phyloP scores from a whole-genome alignment of 2,797 vertebrate genomes.

The Crypturellus tataupa region DNA sequence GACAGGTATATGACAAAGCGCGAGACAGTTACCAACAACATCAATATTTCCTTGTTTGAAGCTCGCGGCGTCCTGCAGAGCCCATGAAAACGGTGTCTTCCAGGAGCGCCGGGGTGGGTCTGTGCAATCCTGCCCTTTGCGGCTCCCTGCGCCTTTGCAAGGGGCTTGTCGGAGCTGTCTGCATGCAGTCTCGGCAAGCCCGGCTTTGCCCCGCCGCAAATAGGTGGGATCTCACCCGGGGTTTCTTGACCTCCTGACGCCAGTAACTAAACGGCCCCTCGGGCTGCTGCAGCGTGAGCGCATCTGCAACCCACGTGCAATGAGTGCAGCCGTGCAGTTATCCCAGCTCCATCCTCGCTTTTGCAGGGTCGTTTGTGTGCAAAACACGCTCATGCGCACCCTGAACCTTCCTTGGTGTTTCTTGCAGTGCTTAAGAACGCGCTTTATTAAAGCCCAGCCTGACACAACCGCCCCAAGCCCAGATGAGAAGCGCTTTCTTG shows the following conservation, averaged over 20 bases:
- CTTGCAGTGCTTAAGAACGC: neutral
- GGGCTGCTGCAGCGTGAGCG: rapidly evolving
- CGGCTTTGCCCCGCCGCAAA: neutral
- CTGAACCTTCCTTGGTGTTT: neutral
- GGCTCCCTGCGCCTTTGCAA: neutral
- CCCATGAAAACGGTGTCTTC: neutral
- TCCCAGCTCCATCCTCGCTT: neutral
- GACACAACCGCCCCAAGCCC: neutral
- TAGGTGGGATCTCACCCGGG: neutral
- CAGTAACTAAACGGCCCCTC: neutral
- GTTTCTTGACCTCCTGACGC: neutral
- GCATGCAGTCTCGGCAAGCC: conserved; percentile 58
- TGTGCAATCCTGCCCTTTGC: neutral
- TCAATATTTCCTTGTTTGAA: neutral
- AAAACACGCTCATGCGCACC: neutral
- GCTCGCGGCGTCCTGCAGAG: neutral
- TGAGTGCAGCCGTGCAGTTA: neutral
- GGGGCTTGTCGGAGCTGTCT: conserved; percentile 54
- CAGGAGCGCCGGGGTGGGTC: neutral
- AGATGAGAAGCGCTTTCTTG: neutral
- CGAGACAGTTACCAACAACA: neutral
- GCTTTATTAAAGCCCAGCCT: neutral
- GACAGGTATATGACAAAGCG: rapidly evolving
- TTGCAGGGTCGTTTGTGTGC: neutral
- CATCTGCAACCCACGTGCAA: neutral